These are phyloP conservation scores for Irena cyanogastra DNA, from an alignment of 2,113 vertebrate genomes.

Conservation along the genomic window DNA sequence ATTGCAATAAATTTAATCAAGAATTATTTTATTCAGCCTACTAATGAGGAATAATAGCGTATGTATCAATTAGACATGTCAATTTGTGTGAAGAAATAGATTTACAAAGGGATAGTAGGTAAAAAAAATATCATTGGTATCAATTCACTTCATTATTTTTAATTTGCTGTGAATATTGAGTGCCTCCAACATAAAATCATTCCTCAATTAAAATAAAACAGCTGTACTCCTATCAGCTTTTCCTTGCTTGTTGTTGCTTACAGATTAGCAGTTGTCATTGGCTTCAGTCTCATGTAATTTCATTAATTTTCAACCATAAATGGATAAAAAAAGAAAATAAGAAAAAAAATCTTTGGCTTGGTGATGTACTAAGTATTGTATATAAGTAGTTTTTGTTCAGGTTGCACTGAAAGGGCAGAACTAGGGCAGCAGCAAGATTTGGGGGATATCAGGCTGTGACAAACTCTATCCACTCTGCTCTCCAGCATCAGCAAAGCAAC, in stretches of 20 bases:
- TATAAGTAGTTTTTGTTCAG: neutral
- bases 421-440: neutral
- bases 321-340: constrained; percentile 68
- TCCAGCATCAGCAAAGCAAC: neutral
- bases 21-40: constrained; percentile 80
- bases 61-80: constrained; percentile 83
- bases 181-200: constrained; percentile 79
- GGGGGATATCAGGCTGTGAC: neutral
- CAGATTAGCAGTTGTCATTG: constrained; percentile 78
- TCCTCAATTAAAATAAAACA: constrained; percentile 80
- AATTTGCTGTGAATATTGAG: constrained; percentile 81
- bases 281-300: constrained; percentile 76
- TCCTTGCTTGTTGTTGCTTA: constrained; percentile 76
- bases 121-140: constrained; percentile 77
- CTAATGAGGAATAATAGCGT: constrained; percentile 82
- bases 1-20: constrained; percentile 84
- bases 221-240: constrained; percentile 73
- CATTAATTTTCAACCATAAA: constrained; percentile 82
- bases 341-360: constrained; percentile 44
- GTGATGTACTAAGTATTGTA: constrained; percentile 16
- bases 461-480: neutral
- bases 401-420: neutral
- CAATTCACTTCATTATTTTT: constrained; percentile 83
- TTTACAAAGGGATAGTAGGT: constrained; percentile 79
- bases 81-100: constrained; percentile 82